Evolutionary conservation across 1,140 invertebrate genomes (phyloP).

Genomic region (Bombus waltoni): DNA sequence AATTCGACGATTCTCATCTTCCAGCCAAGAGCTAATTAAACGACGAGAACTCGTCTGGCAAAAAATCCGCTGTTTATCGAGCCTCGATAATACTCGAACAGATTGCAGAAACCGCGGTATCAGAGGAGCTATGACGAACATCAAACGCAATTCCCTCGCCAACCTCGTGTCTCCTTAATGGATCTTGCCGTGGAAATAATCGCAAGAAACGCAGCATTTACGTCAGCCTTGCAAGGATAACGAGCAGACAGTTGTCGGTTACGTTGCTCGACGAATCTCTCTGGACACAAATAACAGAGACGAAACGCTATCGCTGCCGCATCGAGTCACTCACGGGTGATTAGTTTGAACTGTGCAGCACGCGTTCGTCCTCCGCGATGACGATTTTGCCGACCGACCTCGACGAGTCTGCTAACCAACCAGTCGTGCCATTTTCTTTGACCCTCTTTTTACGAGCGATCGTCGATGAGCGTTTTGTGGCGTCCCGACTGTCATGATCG

Average conservation of each 20-base stretch:
- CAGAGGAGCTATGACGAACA: too few species aligned
- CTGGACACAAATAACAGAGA: conserved; percentile 11
- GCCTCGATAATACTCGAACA: conserved; percentile 11
- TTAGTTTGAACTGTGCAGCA: conserved; percentile 43
- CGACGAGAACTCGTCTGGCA: background rate
- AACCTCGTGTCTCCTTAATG: background rate
- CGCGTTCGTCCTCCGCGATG: background rate
- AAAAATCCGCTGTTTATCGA: conserved; percentile 13
- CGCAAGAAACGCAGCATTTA: conserved; percentile 13
- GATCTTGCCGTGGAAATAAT: conserved; percentile 14
- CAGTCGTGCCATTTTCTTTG: background rate
- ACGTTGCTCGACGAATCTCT: too few species aligned
- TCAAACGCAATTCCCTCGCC: too few species aligned
- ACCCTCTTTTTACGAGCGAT: background rate
- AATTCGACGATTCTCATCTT: too few species aligned
- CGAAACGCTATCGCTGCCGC: conserved; percentile 4
- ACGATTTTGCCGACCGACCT: background rate
- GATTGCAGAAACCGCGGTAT: conserved; percentile 1
- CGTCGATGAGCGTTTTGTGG: background rate
- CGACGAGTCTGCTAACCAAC: too few species aligned
- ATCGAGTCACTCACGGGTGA: conserved; percentile 14
- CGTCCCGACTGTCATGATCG: background rate
- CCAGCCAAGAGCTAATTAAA: conserved; percentile 20
- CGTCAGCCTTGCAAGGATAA: conserved; percentile 3
- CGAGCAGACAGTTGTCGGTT: background rate